Evolutionary conservation across 1,140 invertebrate species (phyloP).

Genomic region (Drosophila nikananu): DNA sequence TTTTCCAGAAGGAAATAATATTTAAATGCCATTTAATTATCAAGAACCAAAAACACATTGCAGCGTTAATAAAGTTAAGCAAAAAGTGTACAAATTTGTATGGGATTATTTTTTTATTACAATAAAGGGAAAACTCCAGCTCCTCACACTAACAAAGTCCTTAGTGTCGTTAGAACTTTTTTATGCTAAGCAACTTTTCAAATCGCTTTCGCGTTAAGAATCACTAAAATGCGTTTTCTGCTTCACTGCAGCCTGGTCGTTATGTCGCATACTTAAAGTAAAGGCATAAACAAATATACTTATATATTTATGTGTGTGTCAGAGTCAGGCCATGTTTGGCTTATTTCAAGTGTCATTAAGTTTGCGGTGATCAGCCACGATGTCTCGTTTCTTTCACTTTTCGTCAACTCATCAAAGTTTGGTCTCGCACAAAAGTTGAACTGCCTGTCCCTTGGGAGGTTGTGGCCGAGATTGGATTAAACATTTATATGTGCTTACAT

Average conservation of each 20-base stretch:
- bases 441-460: constrained; percentile 8
- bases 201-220: constrained; percentile 79
- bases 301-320: neutral
- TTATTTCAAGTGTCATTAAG: constrained; percentile 68
- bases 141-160: neutral
- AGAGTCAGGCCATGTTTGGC: neutral
- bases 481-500: constrained; percentile 16
- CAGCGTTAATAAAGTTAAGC: too few species aligned
- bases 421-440: constrained; percentile 37
- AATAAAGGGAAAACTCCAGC: neutral
- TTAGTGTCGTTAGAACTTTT: constrained; percentile 50
- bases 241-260: constrained; percentile 41
- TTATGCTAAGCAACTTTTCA: constrained; percentile 60
- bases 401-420: constrained; percentile 63
- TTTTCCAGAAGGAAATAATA: too few species aligned
- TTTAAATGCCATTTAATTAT: too few species aligned
- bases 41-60: too few species aligned
- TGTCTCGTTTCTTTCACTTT: constrained; percentile 24
- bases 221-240: constrained; percentile 71
- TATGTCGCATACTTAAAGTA: constrained; percentile 14
- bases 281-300: neutral
- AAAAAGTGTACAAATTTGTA: neutral
- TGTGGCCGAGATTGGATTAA: constrained; percentile 23
- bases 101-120: neutral
- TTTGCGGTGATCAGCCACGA: constrained; percentile 31